Base-by-base conservation (phyloP, 2,797 vertebrate genomes). In the Spatula versicolor region DNA sequence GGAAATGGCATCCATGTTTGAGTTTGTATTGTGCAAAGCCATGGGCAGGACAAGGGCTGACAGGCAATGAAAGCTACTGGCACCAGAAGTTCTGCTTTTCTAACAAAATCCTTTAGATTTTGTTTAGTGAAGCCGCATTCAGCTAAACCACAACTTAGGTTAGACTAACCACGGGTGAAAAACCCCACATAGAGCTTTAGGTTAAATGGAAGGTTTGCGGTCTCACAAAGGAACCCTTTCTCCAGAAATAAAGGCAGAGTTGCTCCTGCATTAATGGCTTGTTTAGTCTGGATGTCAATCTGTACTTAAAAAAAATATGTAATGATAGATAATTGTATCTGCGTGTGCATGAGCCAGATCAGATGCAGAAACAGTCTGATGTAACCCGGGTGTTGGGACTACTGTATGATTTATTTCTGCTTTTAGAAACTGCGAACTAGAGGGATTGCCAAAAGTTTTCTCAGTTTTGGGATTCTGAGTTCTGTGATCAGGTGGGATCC, bases 241-340 rank as follows among this genome's bases (percentile, higher is more conserved):
- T 94, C 56, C 88, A 83, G 54, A 92, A 95, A 87, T 93, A 96
- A 93, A 88, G 63, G 9, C 26, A 23, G 68, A 71, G 23, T 48
- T 83, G 39, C 26, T 96, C 48, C 88, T 94, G 68, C 54, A 71
- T 84, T 93, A 94, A 68, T 72, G 78, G 48, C 35, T 92, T 96
- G 91, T 97, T 97, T 95, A 82, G 92, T 95, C 90, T 96, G 72
- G 81, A 72, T 90, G 81, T 86, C 78, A 93, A 25, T 80, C 90
- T 83, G 45, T 74, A 60, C 30, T 77, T 45, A 6, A 43, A 33
- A 83, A 85, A 76, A 74, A 54, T 30, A 31, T 1, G 16, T 85
- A 94, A 96, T 90, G 89, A 78, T 52, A 88, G 91, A 84, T 93
- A 93, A 94, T 94, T 93, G 80, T 74, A 90, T 86, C 78, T 88